Evolutionary conservation across 2,888 invertebrate species (phyloP), one percentile per base, ranked within the genome.

Genomic region (Drosophila mercatorum): DNA sequence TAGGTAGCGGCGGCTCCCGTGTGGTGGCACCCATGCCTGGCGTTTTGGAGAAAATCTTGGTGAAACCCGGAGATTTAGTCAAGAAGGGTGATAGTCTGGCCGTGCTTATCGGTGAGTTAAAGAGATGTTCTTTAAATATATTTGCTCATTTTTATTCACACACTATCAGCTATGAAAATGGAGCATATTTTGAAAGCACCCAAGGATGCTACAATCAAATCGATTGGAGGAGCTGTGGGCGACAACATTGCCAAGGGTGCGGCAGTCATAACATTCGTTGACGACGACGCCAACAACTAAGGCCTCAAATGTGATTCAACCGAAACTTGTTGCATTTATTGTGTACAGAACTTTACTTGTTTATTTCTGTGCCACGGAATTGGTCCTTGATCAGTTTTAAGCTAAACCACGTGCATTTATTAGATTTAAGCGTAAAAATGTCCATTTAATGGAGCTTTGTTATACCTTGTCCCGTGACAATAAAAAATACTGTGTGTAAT

Each of bases 11-110:
- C 72, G 94, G 94, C n/a, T 95, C 95, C 6, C 94, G 94, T 64
- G 95, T 96, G 1, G 92, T 95, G 2, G 97, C 99, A 7, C 99
- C 99, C 11, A 99, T 99, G 95, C 99, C 99, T 0, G 99, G 99
- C 2, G 95, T 99, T 17, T 94, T 99, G 47, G 98, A 99, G 90
- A 97, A 97, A 92, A 94, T 99, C 56, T 94, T 97, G 26, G 98
- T 99, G 3, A 94, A 95, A 70, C 94, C 95, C 31, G 98, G 98
- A 0, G 96, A 98, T 85, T 91, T 92, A 75, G 98, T 99, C 5
- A 95, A 95, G 75, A 95, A 95, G 91, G 99, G 98, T 0, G 98
- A 99, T 91, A 96, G 97, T 0, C 93, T 99, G 3, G 96, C 99
- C 71, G 96, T 99, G 51, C 96, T 99, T 91, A 98, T 98, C 77